A percentile compares a stretch with the other conserved stretches of the same genome.
Evolutionary conservation across 2,113 vertebrate genomes (phyloP).

Genomic region (Fukomys damarensis): DNA sequence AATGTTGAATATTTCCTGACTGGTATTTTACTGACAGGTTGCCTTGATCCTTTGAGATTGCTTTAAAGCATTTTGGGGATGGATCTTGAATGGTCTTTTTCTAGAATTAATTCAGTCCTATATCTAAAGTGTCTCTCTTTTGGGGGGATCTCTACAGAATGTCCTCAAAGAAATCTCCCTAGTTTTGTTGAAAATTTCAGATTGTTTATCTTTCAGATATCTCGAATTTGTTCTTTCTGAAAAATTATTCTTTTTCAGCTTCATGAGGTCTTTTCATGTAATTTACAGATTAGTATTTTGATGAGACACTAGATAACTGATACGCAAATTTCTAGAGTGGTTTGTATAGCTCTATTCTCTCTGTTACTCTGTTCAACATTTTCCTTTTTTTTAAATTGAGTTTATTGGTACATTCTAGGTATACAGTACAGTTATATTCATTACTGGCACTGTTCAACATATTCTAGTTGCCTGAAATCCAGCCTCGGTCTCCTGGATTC

Average conservation of each 20-base stretch:
- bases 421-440: too few species aligned
- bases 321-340: background rate
- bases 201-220: background rate
- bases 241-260: background rate
- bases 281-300: background rate
- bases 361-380: too few species aligned
- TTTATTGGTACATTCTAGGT: too few species aligned
- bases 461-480: background rate
- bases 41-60: background rate
- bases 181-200: background rate
- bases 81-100: background rate
- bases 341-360: background rate
- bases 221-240: background rate
- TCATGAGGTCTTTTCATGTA: background rate
- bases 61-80: background rate
- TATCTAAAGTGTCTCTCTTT: background rate
- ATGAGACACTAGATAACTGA: background rate
- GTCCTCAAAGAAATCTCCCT: background rate
- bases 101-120: background rate
- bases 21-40: background rate
- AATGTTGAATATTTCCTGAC: slow-evolving; percentile 1
- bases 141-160: background rate
- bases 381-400: too few species aligned
- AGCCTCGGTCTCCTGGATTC: background rate
- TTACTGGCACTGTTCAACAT: too few species aligned